Conservation (phyloP, 2,113 vertebrate species). For the Crotalus helleri region DNA sequence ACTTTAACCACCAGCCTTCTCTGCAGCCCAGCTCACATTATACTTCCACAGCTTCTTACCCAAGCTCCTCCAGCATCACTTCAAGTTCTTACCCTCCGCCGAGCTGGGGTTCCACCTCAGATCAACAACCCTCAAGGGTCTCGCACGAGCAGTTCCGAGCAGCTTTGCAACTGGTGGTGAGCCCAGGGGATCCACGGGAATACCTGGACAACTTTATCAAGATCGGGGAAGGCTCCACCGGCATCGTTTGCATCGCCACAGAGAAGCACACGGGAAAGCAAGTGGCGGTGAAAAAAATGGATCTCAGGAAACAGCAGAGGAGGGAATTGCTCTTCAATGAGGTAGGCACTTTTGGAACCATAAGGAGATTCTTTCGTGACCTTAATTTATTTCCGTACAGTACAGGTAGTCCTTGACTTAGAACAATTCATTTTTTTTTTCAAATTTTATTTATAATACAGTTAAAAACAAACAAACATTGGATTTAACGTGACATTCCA, state of each 20-base stretch:
- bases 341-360: constrained; percentile 60
- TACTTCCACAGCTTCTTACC: constrained; percentile 89
- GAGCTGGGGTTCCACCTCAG: constrained; percentile 92
- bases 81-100: constrained; percentile 89
- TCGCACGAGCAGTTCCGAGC: constrained; percentile 98
- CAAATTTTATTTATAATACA: too few species aligned
- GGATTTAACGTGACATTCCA: too few species aligned
- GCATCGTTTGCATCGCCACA: constrained; percentile 95
- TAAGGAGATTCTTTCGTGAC: rapidly evolving
- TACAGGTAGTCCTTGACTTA: background rate
- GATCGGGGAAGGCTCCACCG: constrained; percentile 96
- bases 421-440: background rate
- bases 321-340: constrained; percentile 97
- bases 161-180: constrained; percentile 94
- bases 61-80: constrained; percentile 87
- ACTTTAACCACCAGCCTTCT: constrained; percentile 84
- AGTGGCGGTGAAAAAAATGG: constrained; percentile 99
- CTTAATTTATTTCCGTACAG: background rate
- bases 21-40: constrained; percentile 89
- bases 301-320: constrained; percentile 95
- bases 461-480: too few species aligned
- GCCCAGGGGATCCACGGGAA: constrained; percentile 93
- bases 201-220: constrained; percentile 98
- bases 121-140: constrained; percentile 91
- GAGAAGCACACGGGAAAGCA: constrained; percentile 96